Percentiles rank a stretch among this genome's conserved stretches.
These are phyloP conservation scores for Dorcus hopei DNA, from an alignment of 2,888 invertebrate genomes.

Conservation along the genomic window DNA sequence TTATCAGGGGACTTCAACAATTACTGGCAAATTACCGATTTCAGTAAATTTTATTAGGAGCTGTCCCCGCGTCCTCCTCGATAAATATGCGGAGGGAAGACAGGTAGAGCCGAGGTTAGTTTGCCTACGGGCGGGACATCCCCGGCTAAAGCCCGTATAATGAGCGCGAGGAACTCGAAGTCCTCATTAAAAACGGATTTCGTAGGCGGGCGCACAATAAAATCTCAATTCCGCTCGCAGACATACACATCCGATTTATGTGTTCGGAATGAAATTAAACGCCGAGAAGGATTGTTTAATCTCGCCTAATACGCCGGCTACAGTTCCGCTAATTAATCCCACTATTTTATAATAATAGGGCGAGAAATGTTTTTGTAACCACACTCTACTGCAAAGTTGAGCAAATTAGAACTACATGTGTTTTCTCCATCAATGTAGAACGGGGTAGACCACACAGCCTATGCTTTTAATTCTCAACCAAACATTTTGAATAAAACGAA, in stretches of 20 bases:
- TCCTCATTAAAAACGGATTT: conserved; percentile 28
- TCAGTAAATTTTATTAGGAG: conserved; percentile 8
- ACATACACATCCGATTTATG: not conserved
- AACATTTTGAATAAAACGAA: too few species aligned
- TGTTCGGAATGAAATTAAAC: not conserved
- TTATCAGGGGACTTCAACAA: conserved; percentile 3
- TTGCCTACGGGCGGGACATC: conserved; percentile 20
- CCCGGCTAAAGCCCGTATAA: conserved; percentile 24
- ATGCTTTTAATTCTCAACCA: too few species aligned
- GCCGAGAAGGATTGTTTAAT: not conserved
- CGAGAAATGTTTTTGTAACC: too few species aligned
- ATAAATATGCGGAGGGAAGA: conserved; percentile 6
- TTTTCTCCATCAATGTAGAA: too few species aligned
- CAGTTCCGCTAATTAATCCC: too few species aligned
- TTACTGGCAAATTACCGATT: conserved; percentile 10
- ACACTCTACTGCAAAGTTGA: too few species aligned
- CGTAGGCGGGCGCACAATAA: conserved; percentile 20
- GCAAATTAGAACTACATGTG: too few species aligned
- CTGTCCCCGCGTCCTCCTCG: conserved; percentile 3
- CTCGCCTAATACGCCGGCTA: too few species aligned
- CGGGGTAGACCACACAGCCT: too few species aligned
- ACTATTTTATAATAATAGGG: too few species aligned
- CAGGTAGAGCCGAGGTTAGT: conserved; percentile 10
- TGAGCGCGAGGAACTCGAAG: conserved; percentile 22
- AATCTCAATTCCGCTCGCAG: not conserved